phyloP scores from a whole-genome alignment of 2,797 vertebrate species.

The Smutsia temminckii region DNA sequence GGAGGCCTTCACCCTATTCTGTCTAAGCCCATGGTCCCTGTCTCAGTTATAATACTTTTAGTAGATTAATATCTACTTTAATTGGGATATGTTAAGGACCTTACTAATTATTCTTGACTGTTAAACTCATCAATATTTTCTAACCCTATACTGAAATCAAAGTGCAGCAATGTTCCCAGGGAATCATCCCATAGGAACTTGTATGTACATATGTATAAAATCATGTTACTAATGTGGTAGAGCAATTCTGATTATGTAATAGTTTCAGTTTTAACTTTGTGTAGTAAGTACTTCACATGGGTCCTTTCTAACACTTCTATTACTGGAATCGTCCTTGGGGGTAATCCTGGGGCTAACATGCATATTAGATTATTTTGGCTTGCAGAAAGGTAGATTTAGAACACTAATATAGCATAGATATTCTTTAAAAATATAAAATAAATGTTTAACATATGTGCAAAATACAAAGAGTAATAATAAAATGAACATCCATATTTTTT shows the following conservation, averaged over 20 bases:
- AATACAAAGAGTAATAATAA: neutral
- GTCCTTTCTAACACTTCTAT: neutral
- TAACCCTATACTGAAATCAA: neutral
- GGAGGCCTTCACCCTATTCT: too few relatives aligned
- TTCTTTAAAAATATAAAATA: neutral
- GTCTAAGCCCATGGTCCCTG: too few relatives aligned
- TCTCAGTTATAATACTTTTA: neutral
- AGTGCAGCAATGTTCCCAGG: neutral
- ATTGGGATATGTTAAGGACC: neutral
- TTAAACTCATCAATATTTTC: neutral
- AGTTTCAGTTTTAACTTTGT: neutral
- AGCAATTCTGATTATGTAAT: neutral
- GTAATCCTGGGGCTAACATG: neutral
- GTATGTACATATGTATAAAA: neutral
- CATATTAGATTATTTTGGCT: neutral
- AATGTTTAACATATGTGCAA: neutral
- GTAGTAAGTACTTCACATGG: neutral
- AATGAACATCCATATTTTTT: neutral
- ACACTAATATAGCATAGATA: neutral
- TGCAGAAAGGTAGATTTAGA: neutral
- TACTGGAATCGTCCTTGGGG: neutral
- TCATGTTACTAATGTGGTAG: neutral
- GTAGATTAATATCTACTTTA: neutral
- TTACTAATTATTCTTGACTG: neutral
- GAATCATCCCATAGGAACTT: neutral